Evolutionary conservation across 1,140 invertebrate genomes (phyloP).

Genomic region (Drosophila bocki): DNA sequence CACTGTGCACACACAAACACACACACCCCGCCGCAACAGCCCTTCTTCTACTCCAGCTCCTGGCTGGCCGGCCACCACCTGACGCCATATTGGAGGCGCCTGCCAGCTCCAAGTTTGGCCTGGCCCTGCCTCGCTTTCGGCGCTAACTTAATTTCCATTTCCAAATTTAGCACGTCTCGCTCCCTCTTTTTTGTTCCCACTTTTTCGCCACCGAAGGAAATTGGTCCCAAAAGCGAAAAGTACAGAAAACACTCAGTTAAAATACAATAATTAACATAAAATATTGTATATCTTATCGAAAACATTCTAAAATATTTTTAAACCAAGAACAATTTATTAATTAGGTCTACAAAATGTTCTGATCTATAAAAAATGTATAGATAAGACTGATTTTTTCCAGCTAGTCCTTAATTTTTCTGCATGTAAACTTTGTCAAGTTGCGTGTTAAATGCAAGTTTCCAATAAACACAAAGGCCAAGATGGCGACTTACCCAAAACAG

Average conservation of each 20-base stretch:
- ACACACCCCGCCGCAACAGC: background rate
- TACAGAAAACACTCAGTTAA: background rate
- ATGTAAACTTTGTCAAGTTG: constrained; percentile 44
- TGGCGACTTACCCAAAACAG: constrained; percentile 15
- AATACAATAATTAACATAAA: background rate
- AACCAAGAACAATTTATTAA: background rate
- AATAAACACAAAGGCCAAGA: constrained; percentile 37
- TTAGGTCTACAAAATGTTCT: background rate
- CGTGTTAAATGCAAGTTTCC: constrained; percentile 73
- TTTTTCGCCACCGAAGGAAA: background rate
- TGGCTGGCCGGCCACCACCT: constrained; percentile 33
- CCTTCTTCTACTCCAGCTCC: background rate
- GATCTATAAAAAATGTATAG: background rate
- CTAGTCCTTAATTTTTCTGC: constrained; percentile 11
- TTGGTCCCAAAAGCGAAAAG: constrained; percentile 2
- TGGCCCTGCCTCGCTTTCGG: constrained; percentile 38
- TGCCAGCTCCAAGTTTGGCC: constrained; percentile 30
- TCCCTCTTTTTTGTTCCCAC: constrained; percentile 8
- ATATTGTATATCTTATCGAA: no score
- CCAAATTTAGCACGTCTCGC: constrained; percentile 76
- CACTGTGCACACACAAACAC: background rate
- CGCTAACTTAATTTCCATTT: constrained; percentile 77
- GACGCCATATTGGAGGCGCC: constrained; percentile 51
- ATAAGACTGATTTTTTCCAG: background rate
- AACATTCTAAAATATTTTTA: background rate